Conservation (phyloP, 2,797 vertebrate genomes). For the Miichthys miiuy region DNA sequence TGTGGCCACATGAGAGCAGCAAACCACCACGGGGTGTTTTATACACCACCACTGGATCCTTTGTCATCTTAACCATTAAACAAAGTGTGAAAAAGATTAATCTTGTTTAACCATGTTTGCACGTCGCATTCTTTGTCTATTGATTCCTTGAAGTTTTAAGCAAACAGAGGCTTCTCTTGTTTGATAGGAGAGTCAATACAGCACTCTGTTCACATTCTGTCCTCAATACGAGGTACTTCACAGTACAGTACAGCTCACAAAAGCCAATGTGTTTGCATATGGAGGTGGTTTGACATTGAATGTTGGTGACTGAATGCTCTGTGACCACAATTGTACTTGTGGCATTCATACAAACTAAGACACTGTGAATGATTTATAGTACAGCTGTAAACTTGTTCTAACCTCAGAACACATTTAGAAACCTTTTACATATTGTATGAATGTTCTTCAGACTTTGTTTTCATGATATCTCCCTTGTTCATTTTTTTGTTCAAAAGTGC, state of each 20-base stretch:
- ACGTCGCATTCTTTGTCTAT: slow-evolving; percentile 33
- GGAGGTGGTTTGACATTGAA: slow-evolving; percentile 32
- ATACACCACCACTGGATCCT: neutral
- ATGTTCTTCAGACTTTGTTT: neutral
- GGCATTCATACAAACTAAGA: slow-evolving; percentile 7
- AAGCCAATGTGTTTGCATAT: slow-evolving; percentile 40
- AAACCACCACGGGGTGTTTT: neutral
- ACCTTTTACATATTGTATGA: accelerated
- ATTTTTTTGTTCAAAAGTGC: neutral
- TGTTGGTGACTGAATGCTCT: slow-evolving; percentile 6
- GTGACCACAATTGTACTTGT: slow-evolving; percentile 5
- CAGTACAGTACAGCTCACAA: slow-evolving; percentile 24
- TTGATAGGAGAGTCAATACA: slow-evolving; percentile 37
- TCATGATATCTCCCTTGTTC: neutral
- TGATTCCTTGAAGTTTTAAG: slow-evolving; percentile 25
- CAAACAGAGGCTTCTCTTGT: slow-evolving; percentile 37
- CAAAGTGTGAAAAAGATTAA: neutral
- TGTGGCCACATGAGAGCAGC: slow-evolving; percentile 53
- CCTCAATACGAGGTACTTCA: slow-evolving; percentile 5
- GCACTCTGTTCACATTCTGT: slow-evolving; percentile 9
- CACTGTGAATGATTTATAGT: slow-evolving; percentile 14
- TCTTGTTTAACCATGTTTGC: slow-evolving; percentile 8
- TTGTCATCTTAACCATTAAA: neutral
- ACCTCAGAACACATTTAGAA: neutral
- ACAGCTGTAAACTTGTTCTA: neutral